phyloP scores from a whole-genome alignment of 1,140 invertebrate genomes.

The Magallana gigas region DNA sequence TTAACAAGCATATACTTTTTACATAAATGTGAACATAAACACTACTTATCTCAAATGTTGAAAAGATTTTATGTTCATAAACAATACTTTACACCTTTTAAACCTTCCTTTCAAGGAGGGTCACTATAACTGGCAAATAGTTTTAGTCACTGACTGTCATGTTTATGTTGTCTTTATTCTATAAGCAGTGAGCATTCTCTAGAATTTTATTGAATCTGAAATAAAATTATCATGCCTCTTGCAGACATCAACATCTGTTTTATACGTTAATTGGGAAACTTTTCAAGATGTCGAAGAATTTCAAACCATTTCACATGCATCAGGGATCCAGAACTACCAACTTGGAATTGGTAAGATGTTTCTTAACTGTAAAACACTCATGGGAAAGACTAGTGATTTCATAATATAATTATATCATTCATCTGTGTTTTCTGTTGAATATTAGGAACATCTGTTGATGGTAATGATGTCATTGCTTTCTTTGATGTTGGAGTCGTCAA shows the following conservation, averaged over 20 bases:
- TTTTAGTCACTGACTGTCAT: too few species aligned
- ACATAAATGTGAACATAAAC: too few species aligned
- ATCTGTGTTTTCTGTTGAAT: background rate
- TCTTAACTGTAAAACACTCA: background rate
- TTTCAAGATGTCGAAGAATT: conserved; percentile 65
- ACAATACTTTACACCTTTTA: too few species aligned
- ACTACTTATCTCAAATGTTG: too few species aligned
- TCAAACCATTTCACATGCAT: conserved; percentile 46
- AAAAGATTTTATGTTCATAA: too few species aligned
- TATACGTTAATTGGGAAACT: conserved; percentile 61
- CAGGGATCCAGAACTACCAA: conserved; percentile 60
- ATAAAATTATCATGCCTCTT: background rate
- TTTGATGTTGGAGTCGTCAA: conserved; percentile 57
- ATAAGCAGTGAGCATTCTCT: too few species aligned
- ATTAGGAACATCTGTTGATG: conserved; percentile 56
- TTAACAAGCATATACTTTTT: too few species aligned
- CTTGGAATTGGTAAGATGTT: conserved; percentile 59
- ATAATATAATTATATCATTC: background rate
- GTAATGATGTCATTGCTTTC: conserved; percentile 58
- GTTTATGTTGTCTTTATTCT: too few species aligned
- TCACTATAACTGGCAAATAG: too few species aligned
- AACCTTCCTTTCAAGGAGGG: too few species aligned
- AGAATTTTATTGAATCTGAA: too few species aligned
- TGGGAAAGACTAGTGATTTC: background rate
- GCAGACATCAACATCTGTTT: conserved; percentile 55